These are phyloP conservation scores for Orchesellides sinensis DNA, from an alignment of 2,888 invertebrate genomes.

Conservation along the genomic window DNA sequence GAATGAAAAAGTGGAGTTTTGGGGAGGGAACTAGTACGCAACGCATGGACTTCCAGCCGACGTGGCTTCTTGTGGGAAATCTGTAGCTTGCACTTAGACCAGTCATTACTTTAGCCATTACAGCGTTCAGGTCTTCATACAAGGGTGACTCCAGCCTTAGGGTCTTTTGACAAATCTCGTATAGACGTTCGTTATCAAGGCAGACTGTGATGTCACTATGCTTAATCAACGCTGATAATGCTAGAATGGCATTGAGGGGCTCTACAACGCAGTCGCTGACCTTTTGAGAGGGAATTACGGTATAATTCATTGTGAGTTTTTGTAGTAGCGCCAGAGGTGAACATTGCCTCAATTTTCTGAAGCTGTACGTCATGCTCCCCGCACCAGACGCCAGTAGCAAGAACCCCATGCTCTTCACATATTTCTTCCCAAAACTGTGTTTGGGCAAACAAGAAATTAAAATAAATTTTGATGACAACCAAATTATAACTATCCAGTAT, in stretches of 20 bases:
- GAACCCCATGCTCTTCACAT: conserved; percentile 63
- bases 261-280: conserved; percentile 54
- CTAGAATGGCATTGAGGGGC: conserved; percentile 32
- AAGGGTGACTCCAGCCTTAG: conserved; percentile 43
- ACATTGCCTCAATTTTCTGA: conserved; percentile 37
- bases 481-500: background rate
- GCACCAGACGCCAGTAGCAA: conserved; percentile 45
- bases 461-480: background rate
- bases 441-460: background rate
- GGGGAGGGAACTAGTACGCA: conserved; percentile 54
- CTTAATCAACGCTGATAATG: conserved; percentile 17
- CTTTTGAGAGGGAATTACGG: conserved; percentile 37
- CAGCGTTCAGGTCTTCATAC: conserved; percentile 52
- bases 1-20: conserved; percentile 66
- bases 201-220: conserved; percentile 76
- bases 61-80: conserved; percentile 53
- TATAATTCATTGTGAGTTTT: conserved; percentile 17
- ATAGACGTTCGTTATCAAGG: conserved; percentile 80
- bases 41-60: conserved; percentile 35
- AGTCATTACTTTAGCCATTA: conserved; percentile 56
- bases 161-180: conserved; percentile 78
- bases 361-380: conserved; percentile 46
- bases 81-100: conserved; percentile 54
- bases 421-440: conserved; percentile 66
- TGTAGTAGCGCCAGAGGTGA: conserved; percentile 76